Conservation (phyloP, 1,140 invertebrate species). For the Apis dorsata region DNA sequence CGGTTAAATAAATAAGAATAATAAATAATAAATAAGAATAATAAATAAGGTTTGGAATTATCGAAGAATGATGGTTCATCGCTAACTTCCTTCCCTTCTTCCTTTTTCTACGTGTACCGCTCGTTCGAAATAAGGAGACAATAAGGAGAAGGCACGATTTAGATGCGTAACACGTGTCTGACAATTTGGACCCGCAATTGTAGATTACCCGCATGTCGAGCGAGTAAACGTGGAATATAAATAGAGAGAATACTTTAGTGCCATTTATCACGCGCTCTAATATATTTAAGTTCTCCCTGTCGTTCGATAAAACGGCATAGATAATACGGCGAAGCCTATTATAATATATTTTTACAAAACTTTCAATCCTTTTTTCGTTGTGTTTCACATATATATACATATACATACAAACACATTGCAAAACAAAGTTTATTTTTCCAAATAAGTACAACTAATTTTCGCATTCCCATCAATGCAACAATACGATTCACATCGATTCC, state of each 20-base stretch:
- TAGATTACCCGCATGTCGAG: slow-evolving; percentile 28
- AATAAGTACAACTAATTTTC: no score
- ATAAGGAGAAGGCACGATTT: background rate
- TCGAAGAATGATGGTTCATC: no score
- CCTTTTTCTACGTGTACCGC: background rate
- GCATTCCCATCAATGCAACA: no score
- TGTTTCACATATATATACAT: background rate
- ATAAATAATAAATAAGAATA: background rate
- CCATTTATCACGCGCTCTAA: slow-evolving; percentile 37
- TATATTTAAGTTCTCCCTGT: slow-evolving; percentile 20
- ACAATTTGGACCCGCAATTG: slow-evolving; percentile 32
- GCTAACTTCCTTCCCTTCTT: no score
- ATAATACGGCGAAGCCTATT: background rate
- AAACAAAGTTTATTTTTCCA: background rate
- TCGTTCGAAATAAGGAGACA: no score
- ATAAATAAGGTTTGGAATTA: background rate
- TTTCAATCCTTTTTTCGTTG: background rate
- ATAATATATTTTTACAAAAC: background rate
- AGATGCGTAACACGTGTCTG: slow-evolving; percentile 28
- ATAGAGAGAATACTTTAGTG: slow-evolving; percentile 24
- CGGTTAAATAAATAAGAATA: background rate
- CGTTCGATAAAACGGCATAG: background rate
- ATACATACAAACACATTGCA: background rate
- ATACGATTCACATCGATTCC: background rate
- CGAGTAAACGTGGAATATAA: slow-evolving; percentile 42